Evolutionary conservation across 2,797 vertebrate genomes (phyloP).

Genomic region (Anabas testudineus): DNA sequence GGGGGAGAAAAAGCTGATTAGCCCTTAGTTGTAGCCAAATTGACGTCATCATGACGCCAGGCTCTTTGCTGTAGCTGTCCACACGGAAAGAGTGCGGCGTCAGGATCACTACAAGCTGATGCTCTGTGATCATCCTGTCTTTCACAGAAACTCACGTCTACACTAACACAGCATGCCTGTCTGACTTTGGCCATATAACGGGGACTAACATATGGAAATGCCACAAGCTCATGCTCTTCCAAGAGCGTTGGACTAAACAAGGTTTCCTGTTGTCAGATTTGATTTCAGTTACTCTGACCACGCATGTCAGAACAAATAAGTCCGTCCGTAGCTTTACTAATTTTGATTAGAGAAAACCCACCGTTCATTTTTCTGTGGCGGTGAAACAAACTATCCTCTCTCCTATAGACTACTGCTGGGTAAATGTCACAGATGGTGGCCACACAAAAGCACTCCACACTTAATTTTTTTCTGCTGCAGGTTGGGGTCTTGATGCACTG

Average conservation of each 20-base stretch:
- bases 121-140: conserved; percentile 73
- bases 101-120: conserved; percentile 55
- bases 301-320: conserved; percentile 46
- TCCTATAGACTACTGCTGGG: conserved; percentile 7
- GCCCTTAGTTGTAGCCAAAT: conserved; percentile 58
- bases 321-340: conserved; percentile 33
- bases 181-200: conserved; percentile 4
- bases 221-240: conserved; percentile 30
- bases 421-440: conserved; percentile 37
- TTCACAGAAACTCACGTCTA: conserved; percentile 63
- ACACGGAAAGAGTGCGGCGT: conserved; percentile 59
- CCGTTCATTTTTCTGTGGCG: conserved; percentile 34
- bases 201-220: conserved; percentile 44
- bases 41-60: conserved; percentile 76
- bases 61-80: conserved; percentile 66
- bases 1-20: conserved; percentile 60
- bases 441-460: not conserved
- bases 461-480: conserved; percentile 28
- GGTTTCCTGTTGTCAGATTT: conserved; percentile 48
- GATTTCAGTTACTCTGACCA: conserved; percentile 41
- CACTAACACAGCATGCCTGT: conserved; percentile 25
- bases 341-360: conserved; percentile 36
- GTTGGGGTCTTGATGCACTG: conserved; percentile 55
- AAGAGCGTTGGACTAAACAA: conserved; percentile 34
- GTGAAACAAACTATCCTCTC: conserved; percentile 42